Percentiles rank a stretch among this genome's conserved stretches.
Evolutionary conservation across 2,797 vertebrate species (phyloP).

Genomic region (Clarias laeviceps): DNA sequence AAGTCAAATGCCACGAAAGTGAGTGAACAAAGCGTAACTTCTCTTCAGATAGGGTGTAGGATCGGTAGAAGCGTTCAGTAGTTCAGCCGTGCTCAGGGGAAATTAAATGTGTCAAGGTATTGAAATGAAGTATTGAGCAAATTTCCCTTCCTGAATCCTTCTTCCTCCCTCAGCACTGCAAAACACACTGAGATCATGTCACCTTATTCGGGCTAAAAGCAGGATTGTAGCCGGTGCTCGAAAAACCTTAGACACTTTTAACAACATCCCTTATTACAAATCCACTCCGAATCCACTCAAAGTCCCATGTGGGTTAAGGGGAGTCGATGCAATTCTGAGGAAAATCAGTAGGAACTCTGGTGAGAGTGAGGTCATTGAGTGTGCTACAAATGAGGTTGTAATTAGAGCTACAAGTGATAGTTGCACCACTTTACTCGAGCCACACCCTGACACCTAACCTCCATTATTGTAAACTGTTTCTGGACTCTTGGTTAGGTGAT

Average conservation of each 20-base stretch:
- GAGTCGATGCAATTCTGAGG: not conserved
- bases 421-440: not conserved
- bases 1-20: not conserved
- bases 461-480: not conserved
- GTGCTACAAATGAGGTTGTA: not conserved
- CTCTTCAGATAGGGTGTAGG: conserved; percentile 19
- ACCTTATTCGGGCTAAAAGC: not conserved
- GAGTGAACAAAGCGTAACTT: not conserved
- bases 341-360: not conserved
- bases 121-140: conserved; percentile 62
- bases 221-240: not conserved
- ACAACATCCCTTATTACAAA: conserved; percentile 20
- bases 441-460: no score
- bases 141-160: conserved; percentile 36
- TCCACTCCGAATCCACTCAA: not conserved
- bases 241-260: not conserved
- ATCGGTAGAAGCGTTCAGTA: conserved; percentile 26
- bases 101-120: conserved; percentile 64
- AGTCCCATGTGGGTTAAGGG: not conserved
- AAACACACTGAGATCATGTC: not conserved
- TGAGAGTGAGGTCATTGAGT: not conserved
- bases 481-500: not conserved
- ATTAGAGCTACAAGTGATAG: not conserved
- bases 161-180: conserved; percentile 27
- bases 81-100: conserved; percentile 61